Evolutionary conservation across 2,113 vertebrate species (phyloP).

Genomic region (Tychaedon coryphoeus): DNA sequence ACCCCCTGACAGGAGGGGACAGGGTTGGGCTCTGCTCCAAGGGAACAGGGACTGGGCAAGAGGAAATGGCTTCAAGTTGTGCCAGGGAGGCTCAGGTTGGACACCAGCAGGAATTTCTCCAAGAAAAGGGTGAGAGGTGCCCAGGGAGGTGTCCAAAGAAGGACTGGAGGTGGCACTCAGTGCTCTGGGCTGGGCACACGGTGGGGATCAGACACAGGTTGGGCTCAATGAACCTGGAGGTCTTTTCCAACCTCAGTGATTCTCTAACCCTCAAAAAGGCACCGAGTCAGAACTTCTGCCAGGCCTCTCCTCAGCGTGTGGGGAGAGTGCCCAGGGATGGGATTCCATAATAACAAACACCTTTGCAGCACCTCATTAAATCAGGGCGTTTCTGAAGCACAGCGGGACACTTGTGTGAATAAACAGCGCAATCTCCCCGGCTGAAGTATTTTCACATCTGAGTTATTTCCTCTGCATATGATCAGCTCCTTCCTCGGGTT

Average conservation of each 20-base stretch:
- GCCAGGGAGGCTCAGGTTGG: fast-evolving
- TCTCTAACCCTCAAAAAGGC: not conserved
- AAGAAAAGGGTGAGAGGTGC: not conserved
- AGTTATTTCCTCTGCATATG: conserved; percentile 68
- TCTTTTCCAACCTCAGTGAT: not conserved
- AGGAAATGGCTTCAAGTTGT: fast-evolving
- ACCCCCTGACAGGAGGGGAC: not conserved
- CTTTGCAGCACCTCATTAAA: conserved; percentile 78
- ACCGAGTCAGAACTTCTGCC: conserved; percentile 37
- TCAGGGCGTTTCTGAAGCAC: conserved; percentile 71
- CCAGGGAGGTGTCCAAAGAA: not conserved
- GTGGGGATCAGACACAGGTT: not conserved
- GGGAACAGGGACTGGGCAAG: not conserved
- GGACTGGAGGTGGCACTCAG: not conserved
- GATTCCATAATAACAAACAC: conserved; percentile 70
- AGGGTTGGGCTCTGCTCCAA: not conserved
- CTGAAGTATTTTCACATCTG: conserved; percentile 75
- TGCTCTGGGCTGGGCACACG: not conserved
- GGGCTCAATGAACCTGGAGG: not conserved
- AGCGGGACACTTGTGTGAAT: conserved; percentile 76
- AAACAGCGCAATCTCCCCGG: conserved; percentile 75
- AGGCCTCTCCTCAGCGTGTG: not conserved
- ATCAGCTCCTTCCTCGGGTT: conserved; percentile 49
- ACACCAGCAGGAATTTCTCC: not conserved
- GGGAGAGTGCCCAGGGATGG: conserved; percentile 42